These are phyloP conservation scores for Pseudorectes ferrugineus DNA, from an alignment of 2,113 vertebrate species.

Conservation along the genomic window DNA sequence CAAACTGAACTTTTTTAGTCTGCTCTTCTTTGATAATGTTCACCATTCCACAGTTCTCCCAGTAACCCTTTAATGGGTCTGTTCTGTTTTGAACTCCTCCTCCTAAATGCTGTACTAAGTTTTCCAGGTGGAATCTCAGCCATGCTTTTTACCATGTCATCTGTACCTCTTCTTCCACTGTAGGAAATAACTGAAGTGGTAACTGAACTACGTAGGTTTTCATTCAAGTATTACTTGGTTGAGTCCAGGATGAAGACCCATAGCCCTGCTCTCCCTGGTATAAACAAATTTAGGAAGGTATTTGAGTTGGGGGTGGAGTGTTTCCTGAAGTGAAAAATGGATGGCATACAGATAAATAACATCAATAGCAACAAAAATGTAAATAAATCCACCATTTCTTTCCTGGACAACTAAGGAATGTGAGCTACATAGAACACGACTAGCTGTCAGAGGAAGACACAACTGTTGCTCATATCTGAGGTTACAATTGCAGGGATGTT, in stretches of 20 bases:
- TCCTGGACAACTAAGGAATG: background rate
- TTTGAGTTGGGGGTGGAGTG: background rate
- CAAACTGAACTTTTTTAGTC: background rate
- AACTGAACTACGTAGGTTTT: background rate
- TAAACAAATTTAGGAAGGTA: background rate
- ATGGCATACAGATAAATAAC: background rate
- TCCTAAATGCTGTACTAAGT: background rate
- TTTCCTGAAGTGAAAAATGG: background rate
- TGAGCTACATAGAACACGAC: rapidly evolving
- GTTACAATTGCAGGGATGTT: background rate
- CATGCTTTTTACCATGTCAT: background rate
- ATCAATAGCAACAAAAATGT: background rate
- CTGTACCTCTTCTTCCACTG: background rate
- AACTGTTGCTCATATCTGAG: background rate
- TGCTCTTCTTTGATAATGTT: background rate
- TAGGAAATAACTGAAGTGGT: background rate
- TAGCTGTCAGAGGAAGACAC: background rate
- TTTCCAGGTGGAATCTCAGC: background rate
- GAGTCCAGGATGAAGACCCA: background rate
- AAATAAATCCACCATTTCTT: background rate
- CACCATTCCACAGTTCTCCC: background rate
- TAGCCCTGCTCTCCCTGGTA: background rate
- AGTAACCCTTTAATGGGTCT: background rate
- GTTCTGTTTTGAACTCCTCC: background rate
- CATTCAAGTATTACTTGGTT: background rate